These are phyloP conservation scores for Muscidifurax raptorellus DNA, from an alignment of 1,140 invertebrate genomes.

Conservation along the genomic window DNA sequence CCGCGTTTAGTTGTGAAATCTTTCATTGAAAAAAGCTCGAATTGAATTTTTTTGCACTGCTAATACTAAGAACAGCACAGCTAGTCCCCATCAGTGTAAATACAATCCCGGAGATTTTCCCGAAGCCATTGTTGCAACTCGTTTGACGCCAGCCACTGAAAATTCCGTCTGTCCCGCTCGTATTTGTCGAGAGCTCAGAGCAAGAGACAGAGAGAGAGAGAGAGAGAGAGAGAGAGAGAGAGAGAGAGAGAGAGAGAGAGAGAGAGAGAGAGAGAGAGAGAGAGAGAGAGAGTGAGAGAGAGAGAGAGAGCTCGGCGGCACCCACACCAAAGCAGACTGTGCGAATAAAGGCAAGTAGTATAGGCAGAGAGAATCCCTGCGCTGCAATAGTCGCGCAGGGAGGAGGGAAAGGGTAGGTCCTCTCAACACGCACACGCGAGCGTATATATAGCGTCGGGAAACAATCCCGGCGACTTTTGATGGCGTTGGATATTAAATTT, in stretches of 20 bases:
- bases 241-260: background rate
- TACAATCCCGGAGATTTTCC: background rate
- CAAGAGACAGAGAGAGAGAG: background rate
- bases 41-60: background rate
- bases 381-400: background rate
- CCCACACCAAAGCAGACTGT: background rate
- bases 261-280: background rate
- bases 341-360: background rate
- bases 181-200: constrained; percentile 40
- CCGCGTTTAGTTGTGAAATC: no score
- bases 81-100: background rate
- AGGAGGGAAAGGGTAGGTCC: background rate
- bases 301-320: background rate
- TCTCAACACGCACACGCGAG: background rate
- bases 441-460: constrained; percentile 48
- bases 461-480: constrained; percentile 74
- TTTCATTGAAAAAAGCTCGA: no score
- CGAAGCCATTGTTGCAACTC: constrained; percentile 17
- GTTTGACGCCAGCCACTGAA: constrained; percentile 29
- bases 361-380: background rate
- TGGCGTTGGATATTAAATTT: constrained; percentile 75
- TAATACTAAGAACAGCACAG: background rate
- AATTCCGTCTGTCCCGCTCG: background rate
- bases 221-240: background rate
- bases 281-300: background rate